Percentiles rank a stretch among this genome's conserved stretches.
phyloP scores from a whole-genome alignment of 2,113 vertebrate genomes.

The Rhabdomys dilectus region DNA sequence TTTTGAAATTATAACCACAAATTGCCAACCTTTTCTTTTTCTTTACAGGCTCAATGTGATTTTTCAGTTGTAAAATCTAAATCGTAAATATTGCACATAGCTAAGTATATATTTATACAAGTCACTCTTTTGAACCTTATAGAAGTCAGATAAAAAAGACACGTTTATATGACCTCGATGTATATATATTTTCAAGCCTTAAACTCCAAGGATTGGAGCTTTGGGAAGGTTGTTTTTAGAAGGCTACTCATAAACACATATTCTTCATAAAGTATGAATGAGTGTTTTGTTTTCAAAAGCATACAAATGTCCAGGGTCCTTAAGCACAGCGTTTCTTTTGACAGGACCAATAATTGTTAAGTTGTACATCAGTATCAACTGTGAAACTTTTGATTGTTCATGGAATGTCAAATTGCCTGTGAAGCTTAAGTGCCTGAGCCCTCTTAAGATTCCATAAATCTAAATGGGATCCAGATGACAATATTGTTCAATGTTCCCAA shows the following conservation, averaged over 20 bases:
- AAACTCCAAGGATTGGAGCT: slow-evolving; percentile 5
- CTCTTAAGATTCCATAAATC: background rate
- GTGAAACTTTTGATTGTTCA: background rate
- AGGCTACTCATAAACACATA: background rate
- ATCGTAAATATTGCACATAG: slow-evolving; percentile 82
- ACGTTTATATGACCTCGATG: slow-evolving; percentile 14
- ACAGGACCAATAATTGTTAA: background rate
- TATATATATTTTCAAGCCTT: slow-evolving; percentile 9
- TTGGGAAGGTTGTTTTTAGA: background rate
- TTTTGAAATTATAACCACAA: slow-evolving; percentile 43
- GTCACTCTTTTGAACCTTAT: slow-evolving; percentile 59
- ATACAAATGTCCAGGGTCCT: background rate
- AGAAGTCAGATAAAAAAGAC: slow-evolving; percentile 1
- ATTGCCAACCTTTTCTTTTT: slow-evolving; percentile 69
- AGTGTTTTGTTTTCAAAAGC: slow-evolving; percentile 27
- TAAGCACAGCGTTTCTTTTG: slow-evolving; percentile 14
- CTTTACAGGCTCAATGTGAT: slow-evolving; percentile 53
- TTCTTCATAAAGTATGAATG: background rate
- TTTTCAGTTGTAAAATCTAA: slow-evolving; percentile 78
- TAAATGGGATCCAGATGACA: background rate
- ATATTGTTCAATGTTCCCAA: background rate
- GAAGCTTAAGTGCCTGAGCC: background rate
- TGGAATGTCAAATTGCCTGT: background rate
- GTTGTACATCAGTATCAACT: background rate
- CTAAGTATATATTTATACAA: slow-evolving; percentile 81